Evolutionary conservation across 2,797 vertebrate genomes (phyloP).

Genomic region (Rhodeus uyekii): DNA sequence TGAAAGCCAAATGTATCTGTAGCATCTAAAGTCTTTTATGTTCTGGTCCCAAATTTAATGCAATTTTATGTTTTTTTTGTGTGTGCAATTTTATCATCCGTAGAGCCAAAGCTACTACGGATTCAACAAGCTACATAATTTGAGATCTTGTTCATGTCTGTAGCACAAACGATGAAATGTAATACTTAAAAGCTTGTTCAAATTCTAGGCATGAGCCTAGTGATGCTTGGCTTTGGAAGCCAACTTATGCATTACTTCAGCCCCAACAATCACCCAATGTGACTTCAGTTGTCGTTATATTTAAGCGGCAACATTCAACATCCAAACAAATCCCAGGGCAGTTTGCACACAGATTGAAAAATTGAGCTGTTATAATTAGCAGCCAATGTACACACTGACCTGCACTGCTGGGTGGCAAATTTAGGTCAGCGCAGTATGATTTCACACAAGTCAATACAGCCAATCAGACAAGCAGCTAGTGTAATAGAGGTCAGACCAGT

Average conservation of each 20-base stretch:
- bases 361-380: constrained; percentile 68
- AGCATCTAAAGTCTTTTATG: not conserved
- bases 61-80: not conserved
- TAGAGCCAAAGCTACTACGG: not conserved
- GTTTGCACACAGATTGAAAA: constrained; percentile 66
- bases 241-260: constrained; percentile 11
- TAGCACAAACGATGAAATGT: not conserved
- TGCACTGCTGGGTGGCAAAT: constrained; percentile 62
- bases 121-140: not conserved
- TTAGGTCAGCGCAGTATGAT: constrained; percentile 69
- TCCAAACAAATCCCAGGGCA: constrained; percentile 20
- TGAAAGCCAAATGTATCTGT: not conserved
- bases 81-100: not conserved
- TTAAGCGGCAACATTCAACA: constrained; percentile 60
- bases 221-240: constrained; percentile 1
- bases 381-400: constrained; percentile 50
- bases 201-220: not conserved
- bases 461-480: constrained; percentile 59
- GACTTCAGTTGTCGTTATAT: not conserved
- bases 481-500: constrained; percentile 63
- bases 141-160: not conserved
- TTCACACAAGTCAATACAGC: constrained; percentile 68
- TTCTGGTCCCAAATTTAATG: not conserved
- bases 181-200: not conserved
- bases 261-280: constrained; percentile 11